Base-by-base conservation (phyloP, 2,113 vertebrate species). In the Ciconia stormi region DNA sequence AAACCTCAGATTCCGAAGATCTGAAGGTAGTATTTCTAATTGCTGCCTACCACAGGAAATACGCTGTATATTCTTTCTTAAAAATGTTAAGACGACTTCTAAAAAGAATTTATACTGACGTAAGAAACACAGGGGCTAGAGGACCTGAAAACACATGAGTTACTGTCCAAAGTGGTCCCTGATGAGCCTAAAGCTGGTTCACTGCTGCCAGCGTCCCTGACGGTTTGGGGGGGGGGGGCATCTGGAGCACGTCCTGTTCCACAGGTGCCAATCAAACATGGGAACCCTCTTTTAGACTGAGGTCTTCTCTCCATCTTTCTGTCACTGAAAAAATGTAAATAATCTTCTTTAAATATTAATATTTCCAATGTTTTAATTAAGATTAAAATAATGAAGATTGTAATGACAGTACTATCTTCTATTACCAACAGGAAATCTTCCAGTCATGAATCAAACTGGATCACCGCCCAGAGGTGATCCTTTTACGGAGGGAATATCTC, bases 1-100 rank as follows among this genome's bases (percentile, higher is more conserved):
- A 55, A 16, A 17, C 16, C 40, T 2, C 36, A 4, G 1, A 3
- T 7, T 18, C 46, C 23, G 23, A 34, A 4, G 20, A 34, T 17
- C 3, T 26, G 21, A 40, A 40, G 13, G 7, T 9, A 34, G 13
- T 3, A 8, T 65, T 81, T 59, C 73, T 21, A 40, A 40, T 12
- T 23, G 23, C 67, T 55, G 63, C 73, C 47, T 14, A 3, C 25
- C 15, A 13, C 1, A 53, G 52, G 47, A 72, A 62, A 77, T 8
- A 13, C 0, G 0, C 7, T 26, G 4, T 9, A 3, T 18, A 5
- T 13, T 30, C 78, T 25, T 42, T 26, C 34, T 16, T 49, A 12
- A 34, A 90, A 85, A 63, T 6, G 13, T 49, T 10, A n/a, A 25
- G 13, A 22, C 11, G 10, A 14, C 36, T 62, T 50, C 25, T 38